Base-by-base conservation (phyloP, 2,797 vertebrate genomes). In the Chiroxiphia lanceolata region DNA sequence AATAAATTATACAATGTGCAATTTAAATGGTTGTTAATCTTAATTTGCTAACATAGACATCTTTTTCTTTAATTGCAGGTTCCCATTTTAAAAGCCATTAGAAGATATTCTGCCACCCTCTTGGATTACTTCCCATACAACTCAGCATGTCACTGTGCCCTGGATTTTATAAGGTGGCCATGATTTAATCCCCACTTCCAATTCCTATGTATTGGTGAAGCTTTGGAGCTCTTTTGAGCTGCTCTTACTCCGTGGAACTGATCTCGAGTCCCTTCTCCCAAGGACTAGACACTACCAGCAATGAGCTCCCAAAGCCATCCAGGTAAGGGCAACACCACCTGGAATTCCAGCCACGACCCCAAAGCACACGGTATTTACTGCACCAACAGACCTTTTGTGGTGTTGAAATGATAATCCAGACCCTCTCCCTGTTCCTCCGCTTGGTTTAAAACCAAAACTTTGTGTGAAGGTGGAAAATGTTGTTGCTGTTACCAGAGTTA, bases 261-360 rank as follows among this genome's bases (percentile, higher is more conserved):
- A 91, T 90, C 95, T 90, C 6, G 12, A 94, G 56, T 88, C 63
- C 45, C 36, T 71, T 83, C 90, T 92, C 93, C 77, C 33, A 61
- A 97, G 95, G 96, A 90, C 86, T 82, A 44, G 87, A 96, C 95
- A 2, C 74, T 87, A 74, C 97, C 85, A 97, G 97, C 97, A 87
- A 98, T 98, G 98, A 98, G 97, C 97, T 98, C 98, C 92, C 98
- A 98, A 97, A 98, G 97, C 96, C 98, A 98, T 92, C 97, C 98
- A 98, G 98, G 98, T 98, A 97, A 97, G 97, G 82, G 82, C 40
- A 36, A 36, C 75, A 22, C 9, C 54, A 5, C 50, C 44, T 70
- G 38, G 48, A 27, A 25, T 50, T 21, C 45, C 45, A 26, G 27
- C 64, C 67, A 36, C 0, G 0, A 10, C 42, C 33, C 38, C 42